phyloP scores from a whole-genome alignment of 2,113 vertebrate species.

The Mirza zaza region DNA sequence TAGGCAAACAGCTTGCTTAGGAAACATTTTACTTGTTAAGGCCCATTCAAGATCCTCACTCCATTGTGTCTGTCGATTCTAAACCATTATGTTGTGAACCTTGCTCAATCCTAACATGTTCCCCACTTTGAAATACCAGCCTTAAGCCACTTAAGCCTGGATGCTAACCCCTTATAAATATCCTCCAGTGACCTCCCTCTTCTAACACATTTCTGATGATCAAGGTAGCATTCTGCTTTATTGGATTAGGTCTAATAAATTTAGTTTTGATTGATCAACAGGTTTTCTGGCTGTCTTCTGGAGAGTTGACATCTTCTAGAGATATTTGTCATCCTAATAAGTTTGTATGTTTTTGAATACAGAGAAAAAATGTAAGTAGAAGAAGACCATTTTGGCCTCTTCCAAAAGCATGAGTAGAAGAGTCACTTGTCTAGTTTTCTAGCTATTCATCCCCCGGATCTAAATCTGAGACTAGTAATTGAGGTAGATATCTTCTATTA shows the following conservation, averaged over 20 bases:
- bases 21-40: neutral
- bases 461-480: neutral
- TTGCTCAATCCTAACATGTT: neutral
- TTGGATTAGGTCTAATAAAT: neutral
- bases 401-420: neutral
- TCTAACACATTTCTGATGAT: neutral
- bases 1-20: neutral
- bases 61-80: neutral
- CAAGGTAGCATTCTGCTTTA: neutral
- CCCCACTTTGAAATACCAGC: neutral
- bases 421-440: neutral
- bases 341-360: neutral
- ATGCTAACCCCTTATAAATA: neutral
- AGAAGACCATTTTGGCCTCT: neutral
- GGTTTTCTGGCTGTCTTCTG: neutral
- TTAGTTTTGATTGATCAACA: neutral
- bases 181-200: neutral
- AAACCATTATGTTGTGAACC: neutral
- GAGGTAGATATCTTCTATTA: neutral
- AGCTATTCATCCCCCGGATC: neutral
- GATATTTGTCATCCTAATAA: neutral
- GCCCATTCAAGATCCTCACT: neutral
- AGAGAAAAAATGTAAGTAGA: neutral
- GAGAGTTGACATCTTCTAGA: neutral
- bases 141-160: neutral